These are phyloP conservation scores for Leucoraja erinaceus DNA, from an alignment of 2,113 vertebrate genomes.

Conservation along the genomic window DNA sequence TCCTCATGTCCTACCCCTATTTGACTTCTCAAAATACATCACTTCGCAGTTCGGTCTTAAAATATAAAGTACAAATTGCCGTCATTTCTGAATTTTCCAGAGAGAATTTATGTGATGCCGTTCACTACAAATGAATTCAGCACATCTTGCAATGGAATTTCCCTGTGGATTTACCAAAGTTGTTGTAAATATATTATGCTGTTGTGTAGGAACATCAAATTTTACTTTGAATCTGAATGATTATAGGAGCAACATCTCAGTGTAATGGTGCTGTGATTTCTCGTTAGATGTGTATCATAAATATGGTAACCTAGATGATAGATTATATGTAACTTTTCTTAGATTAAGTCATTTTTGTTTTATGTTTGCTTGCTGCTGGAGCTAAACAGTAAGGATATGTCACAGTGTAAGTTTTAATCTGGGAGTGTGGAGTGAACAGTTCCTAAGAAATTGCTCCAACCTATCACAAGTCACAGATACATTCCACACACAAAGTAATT, in stretches of 20 bases:
- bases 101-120: neutral
- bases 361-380: neutral
- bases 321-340: neutral
- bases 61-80: neutral
- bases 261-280: neutral
- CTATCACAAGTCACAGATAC: neutral
- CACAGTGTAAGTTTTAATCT: neutral
- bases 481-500: neutral
- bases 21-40: too few relatives aligned
- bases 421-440: neutral
- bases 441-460: neutral
- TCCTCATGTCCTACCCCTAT: too few relatives aligned
- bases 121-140: constrained; percentile 1
- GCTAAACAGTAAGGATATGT: neutral
- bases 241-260: neutral
- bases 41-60: neutral
- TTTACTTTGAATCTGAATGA: neutral
- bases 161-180: neutral
- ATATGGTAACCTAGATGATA: neutral
- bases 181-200: constrained; percentile 2
- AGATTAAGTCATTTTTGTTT: neutral
- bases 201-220: neutral
- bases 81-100: neutral
- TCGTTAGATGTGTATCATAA: neutral
- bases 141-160: neutral